Conservation (phyloP, 2,888 invertebrate genomes). For the Onchidella celtica region DNA sequence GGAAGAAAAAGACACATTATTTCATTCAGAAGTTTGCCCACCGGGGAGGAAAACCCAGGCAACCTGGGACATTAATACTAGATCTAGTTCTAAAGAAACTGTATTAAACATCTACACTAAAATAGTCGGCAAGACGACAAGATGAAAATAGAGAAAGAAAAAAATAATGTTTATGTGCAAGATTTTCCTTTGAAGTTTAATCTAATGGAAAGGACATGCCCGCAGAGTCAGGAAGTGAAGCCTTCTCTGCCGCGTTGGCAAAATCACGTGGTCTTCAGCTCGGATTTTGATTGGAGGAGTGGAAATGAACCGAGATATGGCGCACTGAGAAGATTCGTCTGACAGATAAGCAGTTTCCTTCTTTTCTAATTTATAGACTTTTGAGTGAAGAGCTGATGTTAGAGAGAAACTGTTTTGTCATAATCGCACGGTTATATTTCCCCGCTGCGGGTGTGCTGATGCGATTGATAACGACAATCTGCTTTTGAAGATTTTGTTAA, state of each 20-base stretch:
- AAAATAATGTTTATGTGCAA: slow-evolving; percentile 13
- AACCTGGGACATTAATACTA: too few species aligned
- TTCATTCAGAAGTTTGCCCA: too few species aligned
- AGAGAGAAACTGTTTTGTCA: not conserved
- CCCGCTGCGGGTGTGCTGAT: slow-evolving; percentile 2
- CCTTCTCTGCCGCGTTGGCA: not conserved
- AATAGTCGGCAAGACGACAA: not conserved
- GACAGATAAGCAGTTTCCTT: slow-evolving; percentile 1
- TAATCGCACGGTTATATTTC: not conserved
- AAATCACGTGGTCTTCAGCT: not conserved
- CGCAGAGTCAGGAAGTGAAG: not conserved
- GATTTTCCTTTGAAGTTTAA: slow-evolving; percentile 54
- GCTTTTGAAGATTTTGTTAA: slow-evolving; percentile 21
- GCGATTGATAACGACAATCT: not conserved
- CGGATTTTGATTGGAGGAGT: slow-evolving; percentile 9
- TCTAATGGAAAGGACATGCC: slow-evolving; percentile 57
- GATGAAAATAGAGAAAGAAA: not conserved
- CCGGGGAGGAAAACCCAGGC: too few species aligned
- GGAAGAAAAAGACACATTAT: too few species aligned
- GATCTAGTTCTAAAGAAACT: not conserved
- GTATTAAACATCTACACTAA: not conserved
- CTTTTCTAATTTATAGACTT: slow-evolving; percentile 19
- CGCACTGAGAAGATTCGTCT: not conserved
- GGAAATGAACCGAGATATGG: slow-evolving; percentile 16
- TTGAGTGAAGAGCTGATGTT: not conserved